Evolutionary conservation across 1,140 invertebrate species (phyloP), one percentile per base, ranked within the genome.

Genomic region (Drosophila ercepeae): DNA sequence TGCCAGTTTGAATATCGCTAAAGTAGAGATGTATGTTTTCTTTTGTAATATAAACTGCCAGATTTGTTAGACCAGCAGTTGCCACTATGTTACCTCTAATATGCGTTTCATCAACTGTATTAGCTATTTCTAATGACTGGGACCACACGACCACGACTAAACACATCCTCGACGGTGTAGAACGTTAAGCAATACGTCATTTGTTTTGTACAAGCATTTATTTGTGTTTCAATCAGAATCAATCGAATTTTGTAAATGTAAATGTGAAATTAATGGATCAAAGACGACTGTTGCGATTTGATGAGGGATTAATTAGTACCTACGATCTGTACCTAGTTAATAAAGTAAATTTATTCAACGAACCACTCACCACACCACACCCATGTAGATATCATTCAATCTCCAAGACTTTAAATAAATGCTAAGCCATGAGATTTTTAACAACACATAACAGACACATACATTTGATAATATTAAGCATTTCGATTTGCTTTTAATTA

Each of bases 31-130:
- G 45, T 48, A 49, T 18, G 13, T 39, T 5, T 27, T 21, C 2
- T 9, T 51, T 44, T 68, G 64, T 68, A 64, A 57, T 53, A 45
- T 68, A 68, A 68, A 53, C 64, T 68, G 64, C 64, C 64, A 68
- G 46, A 53, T 27, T 34, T 53, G 61, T 45, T 49, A n/a, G n/a
- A 45, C 36, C 27, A 39, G 39, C 61, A 53, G 64, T 67, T 53
- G 48, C 60, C 36, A 67, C 27, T 67, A 65, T 34, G 63, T 67
- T 68, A 67, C 61, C 64, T 67, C 46, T 51, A 54, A 39, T 32
- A 51, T 52, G 60, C 60, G 58, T 48, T 41, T 61, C 29, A 39
- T 61, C 9, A 48, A 29, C 16, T 60, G 57, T 61, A 61, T 32
- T 64, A 25, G 11, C 34, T 36, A 32, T 34, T 27, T 11, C 4